A percentile compares a stretch with the other conserved stretches of the same genome.
phyloP scores from a whole-genome alignment of 2,113 vertebrate genomes.

The Cryptomyrus ogoouensis region DNA sequence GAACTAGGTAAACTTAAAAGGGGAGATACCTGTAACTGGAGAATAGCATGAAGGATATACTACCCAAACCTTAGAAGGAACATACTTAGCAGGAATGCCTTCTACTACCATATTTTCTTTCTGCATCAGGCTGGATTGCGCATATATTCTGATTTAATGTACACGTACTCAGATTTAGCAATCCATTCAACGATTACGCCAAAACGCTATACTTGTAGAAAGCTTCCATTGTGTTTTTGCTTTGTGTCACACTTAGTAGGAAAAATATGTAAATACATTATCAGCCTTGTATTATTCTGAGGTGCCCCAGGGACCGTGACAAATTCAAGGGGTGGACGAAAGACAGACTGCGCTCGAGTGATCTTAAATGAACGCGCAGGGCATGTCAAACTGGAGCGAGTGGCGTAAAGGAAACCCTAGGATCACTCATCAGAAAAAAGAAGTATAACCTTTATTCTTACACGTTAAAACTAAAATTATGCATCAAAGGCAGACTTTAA shows the following conservation, averaged over 20 bases:
- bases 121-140: neutral
- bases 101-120: neutral
- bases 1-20: neutral
- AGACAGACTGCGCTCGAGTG: slow-evolving; percentile 40
- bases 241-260: slow-evolving; percentile 30
- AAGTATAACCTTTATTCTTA: neutral
- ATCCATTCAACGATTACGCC: neutral
- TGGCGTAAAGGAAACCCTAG: neutral
- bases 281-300: slow-evolving; percentile 18
- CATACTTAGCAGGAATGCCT: neutral
- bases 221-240: slow-evolving; percentile 8
- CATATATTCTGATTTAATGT: neutral
- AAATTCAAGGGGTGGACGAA: slow-evolving; percentile 21
- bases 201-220: neutral
- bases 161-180: neutral
- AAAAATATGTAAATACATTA: slow-evolving; percentile 24
- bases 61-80: neutral
- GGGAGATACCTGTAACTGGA: neutral
- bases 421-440: neutral
- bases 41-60: neutral
- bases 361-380: neutral
- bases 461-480: neutral
- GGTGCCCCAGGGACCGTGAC: slow-evolving; percentile 35
- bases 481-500: neutral
- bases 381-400: neutral